Evolutionary conservation across 2,888 invertebrate genomes (phyloP).

Genomic region (Pachliopta kotzebuea): DNA sequence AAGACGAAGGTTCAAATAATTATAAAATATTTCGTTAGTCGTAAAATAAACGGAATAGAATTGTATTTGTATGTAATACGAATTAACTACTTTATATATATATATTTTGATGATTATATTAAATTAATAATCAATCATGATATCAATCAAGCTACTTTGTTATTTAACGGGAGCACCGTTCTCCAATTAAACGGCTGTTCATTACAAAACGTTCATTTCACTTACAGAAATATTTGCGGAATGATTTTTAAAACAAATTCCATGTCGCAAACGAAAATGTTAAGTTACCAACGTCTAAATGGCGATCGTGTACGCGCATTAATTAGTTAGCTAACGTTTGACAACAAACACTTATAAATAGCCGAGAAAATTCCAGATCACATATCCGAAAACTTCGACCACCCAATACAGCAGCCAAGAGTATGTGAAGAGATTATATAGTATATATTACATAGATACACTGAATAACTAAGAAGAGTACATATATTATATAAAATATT

Average conservation of each 20-base stretch:
- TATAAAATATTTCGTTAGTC: neutral
- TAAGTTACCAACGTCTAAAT: constrained; percentile 47
- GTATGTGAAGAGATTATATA: constrained; percentile 26
- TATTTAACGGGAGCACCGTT: constrained; percentile 15
- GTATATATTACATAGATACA: too few species aligned
- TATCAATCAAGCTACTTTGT: neutral
- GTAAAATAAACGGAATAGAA: constrained; percentile 9
- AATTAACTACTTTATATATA: too few species aligned
- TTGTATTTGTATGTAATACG: neutral
- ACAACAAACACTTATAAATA: constrained; percentile 49
- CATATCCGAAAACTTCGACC: constrained; percentile 42
- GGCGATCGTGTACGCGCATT: constrained; percentile 67
- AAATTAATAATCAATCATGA: too few species aligned
- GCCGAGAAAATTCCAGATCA: constrained; percentile 51
- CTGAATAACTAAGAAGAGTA: too few species aligned
- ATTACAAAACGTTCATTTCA: constrained; percentile 42
- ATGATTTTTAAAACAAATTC: constrained; percentile 61
- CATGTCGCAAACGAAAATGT: constrained; percentile 56
- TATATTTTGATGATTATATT: too few species aligned
- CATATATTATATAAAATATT: too few species aligned
- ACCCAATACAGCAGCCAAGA: constrained; percentile 29
- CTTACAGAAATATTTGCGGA: constrained; percentile 54
- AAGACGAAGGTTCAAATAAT: neutral
- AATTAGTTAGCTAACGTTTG: constrained; percentile 57
- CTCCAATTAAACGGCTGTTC: constrained; percentile 29